Percentiles rank a stretch among this genome's conserved stretches.
Evolutionary conservation across 2,113 vertebrate genomes (phyloP).

Genomic region (Xiphorhynchus elegans): DNA sequence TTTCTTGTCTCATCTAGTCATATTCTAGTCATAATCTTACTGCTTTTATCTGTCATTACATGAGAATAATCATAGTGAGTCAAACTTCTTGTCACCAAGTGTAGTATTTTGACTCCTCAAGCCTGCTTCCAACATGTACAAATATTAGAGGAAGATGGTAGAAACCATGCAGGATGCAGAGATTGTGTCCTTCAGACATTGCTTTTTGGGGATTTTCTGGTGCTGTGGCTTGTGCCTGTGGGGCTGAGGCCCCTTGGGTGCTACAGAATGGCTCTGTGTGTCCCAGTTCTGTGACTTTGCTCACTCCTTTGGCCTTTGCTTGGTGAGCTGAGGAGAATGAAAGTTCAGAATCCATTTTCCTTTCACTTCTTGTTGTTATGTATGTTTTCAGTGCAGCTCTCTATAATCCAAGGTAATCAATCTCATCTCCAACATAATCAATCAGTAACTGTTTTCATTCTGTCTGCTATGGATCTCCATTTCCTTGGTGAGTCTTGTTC

Average conservation of each 20-base stretch:
- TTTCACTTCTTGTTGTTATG: rapidly evolving
- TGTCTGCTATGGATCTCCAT: neutral
- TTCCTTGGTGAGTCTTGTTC: neutral
- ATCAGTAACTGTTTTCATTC: neutral
- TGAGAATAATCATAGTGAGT: neutral
- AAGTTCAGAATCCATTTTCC: neutral
- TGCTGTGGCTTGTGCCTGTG: rapidly evolving
- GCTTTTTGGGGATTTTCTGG: neutral
- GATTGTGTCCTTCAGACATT: neutral
- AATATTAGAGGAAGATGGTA: neutral
- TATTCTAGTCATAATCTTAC: too few relatives aligned
- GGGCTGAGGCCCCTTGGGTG: neutral
- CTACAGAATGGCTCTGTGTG: too few relatives aligned
- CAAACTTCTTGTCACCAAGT: neutral
- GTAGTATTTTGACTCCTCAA: neutral
- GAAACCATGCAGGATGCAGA: rapidly evolving
- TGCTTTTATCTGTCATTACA: neutral
- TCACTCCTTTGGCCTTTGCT: neutral
- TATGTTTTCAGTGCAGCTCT: neutral
- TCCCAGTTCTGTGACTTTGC: neutral
- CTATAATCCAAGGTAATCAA: neutral
- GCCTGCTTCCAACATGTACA: neutral
- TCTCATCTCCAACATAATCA: neutral
- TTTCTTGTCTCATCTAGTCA: neutral
- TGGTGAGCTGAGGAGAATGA: neutral